These are phyloP conservation scores for Scaptomyza caliginosa DNA, from an alignment of 2,888 invertebrate genomes.

Conservation along the genomic window DNA sequence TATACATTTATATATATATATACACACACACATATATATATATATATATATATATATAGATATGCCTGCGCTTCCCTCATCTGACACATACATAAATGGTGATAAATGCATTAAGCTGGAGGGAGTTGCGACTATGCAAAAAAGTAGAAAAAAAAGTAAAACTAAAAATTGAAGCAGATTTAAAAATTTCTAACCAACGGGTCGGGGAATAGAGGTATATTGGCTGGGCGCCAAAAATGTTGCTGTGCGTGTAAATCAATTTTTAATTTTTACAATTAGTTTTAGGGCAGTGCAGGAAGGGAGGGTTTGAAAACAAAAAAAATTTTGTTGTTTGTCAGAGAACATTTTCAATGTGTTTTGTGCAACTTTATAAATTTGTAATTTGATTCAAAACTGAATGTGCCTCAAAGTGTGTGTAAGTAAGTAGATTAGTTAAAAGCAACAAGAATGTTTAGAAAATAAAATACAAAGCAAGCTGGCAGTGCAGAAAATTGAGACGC, in stretches of 20 bases:
- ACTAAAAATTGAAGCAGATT: conserved; percentile 17
- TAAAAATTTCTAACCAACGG: conserved; percentile 12
- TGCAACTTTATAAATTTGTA: conserved; percentile 69
- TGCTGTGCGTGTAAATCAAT: conserved; percentile 62
- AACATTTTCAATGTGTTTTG: background rate
- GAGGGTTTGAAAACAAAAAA: background rate
- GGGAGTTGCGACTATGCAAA: conserved; percentile 31
- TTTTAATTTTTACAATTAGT: conserved; percentile 76
- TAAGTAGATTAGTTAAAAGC: conserved; percentile 51
- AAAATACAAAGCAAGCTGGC: background rate
- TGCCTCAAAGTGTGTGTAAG: conserved; percentile 66
- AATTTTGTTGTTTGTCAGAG: conserved; percentile 16
- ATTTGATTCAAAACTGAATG: conserved; percentile 75
- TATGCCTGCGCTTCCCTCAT: conserved; percentile 9
- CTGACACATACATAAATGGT: conserved; percentile 32
- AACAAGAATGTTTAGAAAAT: conserved; percentile 9
- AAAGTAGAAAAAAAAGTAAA: too few species aligned
- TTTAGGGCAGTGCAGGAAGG: conserved; percentile 28
- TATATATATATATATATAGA: conserved; percentile 1
- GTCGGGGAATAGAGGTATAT: background rate
- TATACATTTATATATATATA: conserved; percentile 6
- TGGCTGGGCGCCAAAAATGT: conserved; percentile 37
- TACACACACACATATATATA: conserved; percentile 6
- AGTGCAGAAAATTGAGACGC: background rate
- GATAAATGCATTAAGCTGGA: conserved; percentile 72